Evolutionary conservation across 2,888 invertebrate species (phyloP), one percentile per base, ranked within the genome.

Genomic region (Stratiomys singularior): DNA sequence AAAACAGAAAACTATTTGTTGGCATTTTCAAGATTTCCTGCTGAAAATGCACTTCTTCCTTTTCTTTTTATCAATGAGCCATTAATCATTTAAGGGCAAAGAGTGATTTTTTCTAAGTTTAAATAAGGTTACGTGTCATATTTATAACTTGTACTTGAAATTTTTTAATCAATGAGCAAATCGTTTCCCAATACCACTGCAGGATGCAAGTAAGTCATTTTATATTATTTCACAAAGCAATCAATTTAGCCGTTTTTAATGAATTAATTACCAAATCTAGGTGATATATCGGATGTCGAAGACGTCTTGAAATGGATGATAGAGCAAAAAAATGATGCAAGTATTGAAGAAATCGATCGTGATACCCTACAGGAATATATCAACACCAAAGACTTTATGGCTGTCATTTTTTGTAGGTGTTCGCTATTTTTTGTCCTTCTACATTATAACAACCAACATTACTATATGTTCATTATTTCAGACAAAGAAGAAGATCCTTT

Each of bases 231-330:
- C 11, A 46, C 18, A 25, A 27, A 64, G 18, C 28, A 4, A 25
- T 60, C 27, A 64, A 60, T 13, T 18, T n/a, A 18, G 58, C 37
- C 18, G 30, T 27, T 67, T 18, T 13, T 76, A 5, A 47, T 77
- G 2, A 72, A 78, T 71, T 58, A 21, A 44, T 23, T 64, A 28
- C 21, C 52, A 4, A 25, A 66, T 30, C 25, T 25, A 94, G 94
- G 93, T 82, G 92, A 92, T 86, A 88, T 94, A 79, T 87, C 90
- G 80, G 94, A 96, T 84, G 95, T 96, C 87, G 90, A 89, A 67
- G 93, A 94, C 85, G 96, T 97, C 5, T 89, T 97, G 82, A 93
- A 94, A 82, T 97, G 97, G 97, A 95, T 97, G 91, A 90, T 94
- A 78, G 93, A 93, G 85, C 96, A 97, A 86, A 95, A 96, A 85